Evolutionary conservation across 2,888 invertebrate species (phyloP).

Genomic region (Carcina quercana): DNA sequence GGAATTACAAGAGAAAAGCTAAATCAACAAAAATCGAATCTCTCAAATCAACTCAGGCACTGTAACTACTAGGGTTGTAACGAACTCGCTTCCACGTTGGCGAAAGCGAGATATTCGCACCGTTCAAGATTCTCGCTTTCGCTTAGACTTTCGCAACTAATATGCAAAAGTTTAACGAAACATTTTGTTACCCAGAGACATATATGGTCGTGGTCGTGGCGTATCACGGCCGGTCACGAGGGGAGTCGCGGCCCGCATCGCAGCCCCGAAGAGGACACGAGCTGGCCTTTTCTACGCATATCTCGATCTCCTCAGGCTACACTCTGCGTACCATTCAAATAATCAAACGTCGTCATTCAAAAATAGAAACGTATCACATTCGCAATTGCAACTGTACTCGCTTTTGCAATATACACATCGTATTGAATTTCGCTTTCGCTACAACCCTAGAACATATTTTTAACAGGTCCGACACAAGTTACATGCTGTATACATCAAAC

Average conservation of each 20-base stretch:
- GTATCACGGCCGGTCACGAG: slow-evolving; percentile 2
- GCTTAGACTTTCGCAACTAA: slow-evolving; percentile 13
- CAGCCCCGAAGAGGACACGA: slow-evolving; percentile 4
- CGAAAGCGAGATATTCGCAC: slow-evolving; percentile 11
- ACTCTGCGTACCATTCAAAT: slow-evolving; percentile 14
- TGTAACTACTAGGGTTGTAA: slow-evolving; percentile 12
- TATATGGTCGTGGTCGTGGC: slow-evolving; percentile 8
- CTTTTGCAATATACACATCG: slow-evolving; percentile 1
- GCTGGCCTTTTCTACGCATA: slow-evolving; percentile 10
- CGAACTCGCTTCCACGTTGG: slow-evolving; percentile 11
- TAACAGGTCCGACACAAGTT: slow-evolving; percentile 11
- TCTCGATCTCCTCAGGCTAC: slow-evolving; percentile 12
- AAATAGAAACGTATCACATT: slow-evolving; percentile 4
- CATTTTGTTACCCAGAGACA: slow-evolving; percentile 10
- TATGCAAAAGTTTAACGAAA: slow-evolving; percentile 12
- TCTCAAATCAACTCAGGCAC: slow-evolving; percentile 2
- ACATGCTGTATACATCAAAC: slow-evolving; percentile 10
- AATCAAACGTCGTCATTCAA: slow-evolving; percentile 10
- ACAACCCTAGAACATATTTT: slow-evolving; percentile 8
- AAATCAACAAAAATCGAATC: not conserved
- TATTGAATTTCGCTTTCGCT: slow-evolving; percentile 4
- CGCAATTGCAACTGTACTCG: slow-evolving; percentile 12
- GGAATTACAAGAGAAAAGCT: not conserved
- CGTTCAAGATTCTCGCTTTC: slow-evolving; percentile 9
- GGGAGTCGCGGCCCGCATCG: slow-evolving; percentile 6